phyloP scores from a whole-genome alignment of 1,140 invertebrate species.

The Carposina sasakii region DNA sequence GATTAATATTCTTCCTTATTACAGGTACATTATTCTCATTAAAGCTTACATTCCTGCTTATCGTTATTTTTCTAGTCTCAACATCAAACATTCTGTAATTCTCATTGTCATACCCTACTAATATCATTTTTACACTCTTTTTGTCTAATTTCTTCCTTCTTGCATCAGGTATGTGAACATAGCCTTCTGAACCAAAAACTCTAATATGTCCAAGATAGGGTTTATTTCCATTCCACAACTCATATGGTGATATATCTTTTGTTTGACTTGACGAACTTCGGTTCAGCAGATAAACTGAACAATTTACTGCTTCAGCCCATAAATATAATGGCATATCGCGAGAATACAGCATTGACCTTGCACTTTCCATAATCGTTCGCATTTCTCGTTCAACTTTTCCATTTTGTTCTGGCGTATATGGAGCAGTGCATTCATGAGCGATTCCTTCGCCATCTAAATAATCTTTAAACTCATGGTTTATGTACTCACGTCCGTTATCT shows the following conservation, averaged over 20 bases:
- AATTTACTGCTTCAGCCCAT: conserved; percentile 29
- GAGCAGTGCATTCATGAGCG: conserved; percentile 28
- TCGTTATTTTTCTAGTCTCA: not conserved
- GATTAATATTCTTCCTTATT: not conserved
- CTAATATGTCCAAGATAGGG: conserved; percentile 17
- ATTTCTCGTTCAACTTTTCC: conserved; percentile 55
- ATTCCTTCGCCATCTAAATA: conserved; percentile 37
- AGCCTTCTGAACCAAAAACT: conserved; percentile 20
- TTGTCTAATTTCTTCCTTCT: conserved; percentile 22
- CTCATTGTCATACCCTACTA: not conserved
- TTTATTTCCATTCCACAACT: conserved; percentile 25
- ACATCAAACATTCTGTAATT: conserved; percentile 1
- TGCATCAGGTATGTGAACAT: conserved; percentile 25
- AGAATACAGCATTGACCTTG: conserved; percentile 33
- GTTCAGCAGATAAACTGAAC: conserved; percentile 53
- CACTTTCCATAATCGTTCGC: too few species aligned
- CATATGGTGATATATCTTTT: conserved; percentile 20
- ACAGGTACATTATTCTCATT: not conserved
- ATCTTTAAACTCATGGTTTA: conserved; percentile 31
- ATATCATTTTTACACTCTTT: conserved; percentile 17
- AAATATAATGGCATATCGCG: conserved; percentile 25
- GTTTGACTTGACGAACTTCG: conserved; percentile 29
- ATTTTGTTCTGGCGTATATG: conserved; percentile 53
- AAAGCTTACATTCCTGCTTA: not conserved
- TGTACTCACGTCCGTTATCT: conserved; percentile 53